Evolutionary conservation across 2,888 invertebrate genomes (phyloP).

Genomic region (Nemotelus pantherinus): DNA sequence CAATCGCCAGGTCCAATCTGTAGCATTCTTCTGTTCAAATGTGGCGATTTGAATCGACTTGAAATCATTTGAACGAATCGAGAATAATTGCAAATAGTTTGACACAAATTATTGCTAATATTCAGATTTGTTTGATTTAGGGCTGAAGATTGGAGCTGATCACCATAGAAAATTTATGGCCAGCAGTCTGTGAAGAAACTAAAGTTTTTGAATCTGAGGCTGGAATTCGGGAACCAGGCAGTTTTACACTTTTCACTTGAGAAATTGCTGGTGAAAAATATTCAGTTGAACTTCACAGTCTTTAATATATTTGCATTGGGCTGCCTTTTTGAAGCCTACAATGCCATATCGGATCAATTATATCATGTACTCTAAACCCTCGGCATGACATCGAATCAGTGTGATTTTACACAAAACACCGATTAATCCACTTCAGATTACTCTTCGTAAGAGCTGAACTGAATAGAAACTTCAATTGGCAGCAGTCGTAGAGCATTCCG

Average conservation of each 20-base stretch:
- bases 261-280: too few species aligned
- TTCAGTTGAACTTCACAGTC: too few species aligned
- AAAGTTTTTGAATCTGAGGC: neutral
- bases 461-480: conserved; percentile 30
- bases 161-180: neutral
- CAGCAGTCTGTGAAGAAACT: neutral
- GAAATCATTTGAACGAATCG: conserved; percentile 42
- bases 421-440: conserved; percentile 43
- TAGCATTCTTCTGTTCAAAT: conserved; percentile 27
- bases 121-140: conserved; percentile 52
- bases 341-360: too few species aligned
- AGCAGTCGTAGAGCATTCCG: conserved; percentile 40
- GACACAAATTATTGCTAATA: conserved; percentile 52
- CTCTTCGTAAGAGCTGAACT: neutral
- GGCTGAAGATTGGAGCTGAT: conserved; percentile 6
- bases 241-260: too few species aligned
- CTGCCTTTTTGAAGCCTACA: too few species aligned
- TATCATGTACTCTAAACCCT: too few species aligned
- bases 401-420: conserved; percentile 37
- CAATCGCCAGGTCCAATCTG: conserved; percentile 35
- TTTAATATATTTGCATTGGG: too few species aligned
- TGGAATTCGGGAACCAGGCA: too few species aligned
- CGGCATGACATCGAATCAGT: conserved; percentile 2
- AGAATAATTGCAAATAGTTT: conserved; percentile 48
- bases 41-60: neutral